These are phyloP conservation scores for Tetragnatha versicolor DNA, from an alignment of 1,140 invertebrate species.

Conservation along the genomic window DNA sequence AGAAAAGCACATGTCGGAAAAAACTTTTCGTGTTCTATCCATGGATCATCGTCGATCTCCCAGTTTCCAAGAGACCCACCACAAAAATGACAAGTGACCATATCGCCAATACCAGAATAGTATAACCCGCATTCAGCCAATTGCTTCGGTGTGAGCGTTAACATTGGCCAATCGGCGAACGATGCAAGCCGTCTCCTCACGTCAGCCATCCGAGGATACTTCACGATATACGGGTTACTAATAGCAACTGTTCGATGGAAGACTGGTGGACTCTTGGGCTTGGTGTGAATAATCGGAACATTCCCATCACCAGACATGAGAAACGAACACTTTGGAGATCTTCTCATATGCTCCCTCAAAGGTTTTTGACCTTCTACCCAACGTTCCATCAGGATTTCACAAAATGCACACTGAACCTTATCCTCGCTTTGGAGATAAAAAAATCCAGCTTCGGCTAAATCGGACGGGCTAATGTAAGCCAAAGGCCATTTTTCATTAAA, in stretches of 20 bases:
- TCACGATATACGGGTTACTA: too few relatives aligned
- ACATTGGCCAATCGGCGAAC: conserved; percentile 63
- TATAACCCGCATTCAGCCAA: conserved; percentile 88
- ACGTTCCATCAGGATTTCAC: conserved; percentile 73
- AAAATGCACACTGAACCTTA: conserved; percentile 85
- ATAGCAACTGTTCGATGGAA: not conserved
- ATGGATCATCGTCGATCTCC: conserved; percentile 83
- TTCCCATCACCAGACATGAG: conserved; percentile 37
- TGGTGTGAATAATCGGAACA: not conserved
- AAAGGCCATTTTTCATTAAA: conserved; percentile 77
- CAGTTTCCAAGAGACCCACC: conserved; percentile 86
- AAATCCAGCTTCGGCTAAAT: conserved; percentile 82
- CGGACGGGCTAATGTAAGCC: conserved; percentile 70
- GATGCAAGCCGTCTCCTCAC: conserved; percentile 37
- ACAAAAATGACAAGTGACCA: conserved; percentile 85
- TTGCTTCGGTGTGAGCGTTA: conserved; percentile 75
- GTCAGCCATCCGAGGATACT: conserved; percentile 39
- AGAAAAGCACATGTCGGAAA: conserved; percentile 80
- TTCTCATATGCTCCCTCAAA: conserved; percentile 77
- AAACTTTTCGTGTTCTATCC: conserved; percentile 87
- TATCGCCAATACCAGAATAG: conserved; percentile 82
- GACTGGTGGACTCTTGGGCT: not conserved
- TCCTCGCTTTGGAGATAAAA: conserved; percentile 74
- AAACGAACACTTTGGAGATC: conserved; percentile 58
- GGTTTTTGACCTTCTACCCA: conserved; percentile 80